Evolutionary conservation across 1,140 invertebrate genomes (phyloP).

Genomic region (Micrasema longulum): DNA sequence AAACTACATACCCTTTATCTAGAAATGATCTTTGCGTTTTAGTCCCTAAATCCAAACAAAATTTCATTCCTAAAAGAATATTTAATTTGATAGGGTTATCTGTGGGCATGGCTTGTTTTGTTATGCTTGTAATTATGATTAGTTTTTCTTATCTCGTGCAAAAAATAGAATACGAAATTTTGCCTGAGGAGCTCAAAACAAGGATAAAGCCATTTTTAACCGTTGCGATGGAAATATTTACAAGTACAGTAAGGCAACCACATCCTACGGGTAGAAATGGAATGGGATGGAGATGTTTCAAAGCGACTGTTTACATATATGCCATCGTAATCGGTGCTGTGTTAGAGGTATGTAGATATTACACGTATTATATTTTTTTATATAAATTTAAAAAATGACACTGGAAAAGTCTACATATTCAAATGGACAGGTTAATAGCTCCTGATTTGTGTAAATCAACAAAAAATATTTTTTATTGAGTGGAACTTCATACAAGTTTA

Average conservation of each 20-base stretch:
- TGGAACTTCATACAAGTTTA: no score
- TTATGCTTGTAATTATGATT: background rate
- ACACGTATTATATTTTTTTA: no score
- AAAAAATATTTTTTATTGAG: no score
- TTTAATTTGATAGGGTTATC: background rate
- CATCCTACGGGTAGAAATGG: background rate
- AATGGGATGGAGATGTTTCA: slow-evolving; percentile 16
- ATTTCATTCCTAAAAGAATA: background rate
- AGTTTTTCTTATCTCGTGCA: slow-evolving; percentile 1
- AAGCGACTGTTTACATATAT: slow-evolving; percentile 2
- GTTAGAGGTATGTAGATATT: no score
- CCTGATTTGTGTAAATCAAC: no score
- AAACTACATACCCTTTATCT: slow-evolving; percentile 3
- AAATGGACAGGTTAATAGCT: no score
- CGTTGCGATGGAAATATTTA: background rate
- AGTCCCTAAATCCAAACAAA: slow-evolving; percentile 1
- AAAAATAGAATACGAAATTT: slow-evolving; percentile 5
- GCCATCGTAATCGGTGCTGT: slow-evolving; percentile 1
- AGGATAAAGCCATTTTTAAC: background rate
- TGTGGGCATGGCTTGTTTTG: background rate
- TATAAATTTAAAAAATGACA: no score
- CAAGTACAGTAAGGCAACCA: background rate
- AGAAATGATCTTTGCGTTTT: slow-evolving; percentile 26
- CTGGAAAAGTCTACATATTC: no score
- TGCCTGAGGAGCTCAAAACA: slow-evolving; percentile 1